phyloP scores from a whole-genome alignment of 2,113 vertebrate genomes.

The Oreochromis tanganicae region DNA sequence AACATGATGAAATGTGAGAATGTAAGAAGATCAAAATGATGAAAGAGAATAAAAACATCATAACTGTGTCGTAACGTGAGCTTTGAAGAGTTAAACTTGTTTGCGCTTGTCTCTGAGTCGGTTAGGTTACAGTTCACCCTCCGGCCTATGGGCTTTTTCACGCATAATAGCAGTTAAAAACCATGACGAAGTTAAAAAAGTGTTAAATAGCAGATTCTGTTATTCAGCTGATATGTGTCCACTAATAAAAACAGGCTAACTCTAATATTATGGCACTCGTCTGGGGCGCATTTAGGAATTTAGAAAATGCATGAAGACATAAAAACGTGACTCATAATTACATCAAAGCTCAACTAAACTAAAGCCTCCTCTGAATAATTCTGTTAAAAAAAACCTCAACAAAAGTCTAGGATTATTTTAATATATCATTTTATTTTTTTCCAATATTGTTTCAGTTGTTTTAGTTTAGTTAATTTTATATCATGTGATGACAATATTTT shows the following conservation, averaged over 20 bases:
- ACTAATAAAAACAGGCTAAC: rapidly evolving
- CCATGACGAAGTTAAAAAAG: rapidly evolving
- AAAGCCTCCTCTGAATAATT: background rate
- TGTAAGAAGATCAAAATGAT: background rate
- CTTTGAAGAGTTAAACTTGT: background rate
- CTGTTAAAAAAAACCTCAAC: rapidly evolving
- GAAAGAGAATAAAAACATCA: rapidly evolving
- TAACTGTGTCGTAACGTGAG: background rate
- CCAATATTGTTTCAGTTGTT: rapidly evolving
- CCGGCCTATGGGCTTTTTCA: background rate
- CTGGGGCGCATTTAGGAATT: rapidly evolving
- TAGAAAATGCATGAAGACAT: background rate
- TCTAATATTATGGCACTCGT: rapidly evolving
- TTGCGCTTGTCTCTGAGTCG: background rate
- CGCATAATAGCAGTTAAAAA: rapidly evolving
- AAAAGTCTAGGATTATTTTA: background rate
- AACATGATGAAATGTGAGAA: rapidly evolving
- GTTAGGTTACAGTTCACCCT: background rate
- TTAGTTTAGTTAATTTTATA: background rate
- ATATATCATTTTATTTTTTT: background rate
- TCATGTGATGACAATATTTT: rapidly evolving
- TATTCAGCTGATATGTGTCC: background rate
- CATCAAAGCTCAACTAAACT: background rate
- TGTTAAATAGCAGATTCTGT: rapidly evolving
- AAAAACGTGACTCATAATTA: background rate